These are phyloP conservation scores for Theristicus caerulescens DNA, from an alignment of 2,113 vertebrate genomes.

Conservation along the genomic window DNA sequence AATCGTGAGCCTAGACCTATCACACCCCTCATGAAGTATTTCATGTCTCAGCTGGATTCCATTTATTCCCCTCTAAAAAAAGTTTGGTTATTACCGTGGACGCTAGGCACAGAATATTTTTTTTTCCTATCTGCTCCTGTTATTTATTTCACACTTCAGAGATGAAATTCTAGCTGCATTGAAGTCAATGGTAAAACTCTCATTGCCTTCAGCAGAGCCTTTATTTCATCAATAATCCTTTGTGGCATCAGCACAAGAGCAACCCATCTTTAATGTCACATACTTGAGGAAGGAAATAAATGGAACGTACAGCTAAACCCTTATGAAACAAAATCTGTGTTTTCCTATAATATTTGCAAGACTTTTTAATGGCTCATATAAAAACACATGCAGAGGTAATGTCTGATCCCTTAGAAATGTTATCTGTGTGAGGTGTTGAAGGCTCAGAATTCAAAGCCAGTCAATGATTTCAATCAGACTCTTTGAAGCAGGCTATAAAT, in stretches of 20 bases:
- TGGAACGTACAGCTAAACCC: not conserved
- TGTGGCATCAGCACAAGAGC: not conserved
- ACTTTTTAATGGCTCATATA: not conserved
- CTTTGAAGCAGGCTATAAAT: constrained; percentile 23
- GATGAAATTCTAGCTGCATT: not conserved
- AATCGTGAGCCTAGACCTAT: not conserved
- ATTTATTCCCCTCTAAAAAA: not conserved
- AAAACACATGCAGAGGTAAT: not conserved
- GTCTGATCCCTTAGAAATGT: not conserved
- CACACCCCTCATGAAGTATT: not conserved
- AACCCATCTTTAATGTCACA: not conserved
- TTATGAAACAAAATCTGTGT: not conserved
- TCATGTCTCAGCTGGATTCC: not conserved
- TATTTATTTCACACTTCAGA: constrained; percentile 31
- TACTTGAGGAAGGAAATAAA: not conserved
- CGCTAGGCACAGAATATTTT: not conserved
- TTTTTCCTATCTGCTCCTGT: not conserved
- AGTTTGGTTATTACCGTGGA: not conserved
- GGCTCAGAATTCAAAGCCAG: not conserved
- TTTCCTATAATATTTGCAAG: not conserved
- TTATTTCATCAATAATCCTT: constrained; percentile 24
- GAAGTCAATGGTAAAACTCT: not conserved
- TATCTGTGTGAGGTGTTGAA: not conserved
- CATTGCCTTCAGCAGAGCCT: not conserved
- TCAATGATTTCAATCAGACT: not conserved